Evolutionary conservation across 1,140 invertebrate genomes (phyloP).

Genomic region (Drosophila erecta): DNA sequence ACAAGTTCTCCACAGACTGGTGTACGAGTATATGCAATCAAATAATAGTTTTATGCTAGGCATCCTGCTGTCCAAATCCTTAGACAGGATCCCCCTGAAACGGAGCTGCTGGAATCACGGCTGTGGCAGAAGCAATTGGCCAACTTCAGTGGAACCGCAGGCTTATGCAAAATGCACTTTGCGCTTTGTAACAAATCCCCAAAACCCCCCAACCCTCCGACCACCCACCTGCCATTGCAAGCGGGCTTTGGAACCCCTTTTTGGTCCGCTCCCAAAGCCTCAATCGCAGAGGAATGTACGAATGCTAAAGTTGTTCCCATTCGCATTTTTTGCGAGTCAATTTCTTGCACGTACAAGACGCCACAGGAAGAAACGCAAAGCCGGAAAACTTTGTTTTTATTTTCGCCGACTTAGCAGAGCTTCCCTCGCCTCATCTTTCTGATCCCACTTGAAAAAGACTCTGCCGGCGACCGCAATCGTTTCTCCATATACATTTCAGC

Average conservation of each 20-base stretch:
- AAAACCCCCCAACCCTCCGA: conserved; percentile 9
- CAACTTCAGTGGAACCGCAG: conserved; percentile 49
- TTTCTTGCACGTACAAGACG: conserved; percentile 68
- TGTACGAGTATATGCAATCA: conserved; percentile 37
- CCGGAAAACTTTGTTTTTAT: conserved; percentile 49
- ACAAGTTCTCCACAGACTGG: conserved; percentile 14
- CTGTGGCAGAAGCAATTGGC: conserved; percentile 20
- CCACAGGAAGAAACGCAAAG: conserved; percentile 46
- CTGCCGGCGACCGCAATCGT: conserved; percentile 42
- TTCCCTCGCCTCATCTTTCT: conserved; percentile 10
- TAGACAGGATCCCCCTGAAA: background rate
- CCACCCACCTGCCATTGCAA: conserved; percentile 2
- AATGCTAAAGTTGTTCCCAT: conserved; percentile 60
- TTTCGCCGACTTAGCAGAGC: conserved; percentile 30
- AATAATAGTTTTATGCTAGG: conserved; percentile 48
- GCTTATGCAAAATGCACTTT: conserved; percentile 80
- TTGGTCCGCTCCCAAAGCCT: conserved; percentile 3
- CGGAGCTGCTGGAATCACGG: conserved; percentile 19
- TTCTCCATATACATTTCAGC: conserved; percentile 53
- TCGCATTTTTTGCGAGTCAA: conserved; percentile 31
- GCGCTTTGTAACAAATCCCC: conserved; percentile 56
- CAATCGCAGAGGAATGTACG: conserved; percentile 46
- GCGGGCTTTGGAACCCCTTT: conserved; percentile 15
- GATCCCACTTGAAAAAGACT: conserved; percentile 30
- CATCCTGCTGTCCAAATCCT: conserved; percentile 37